These are phyloP conservation scores for Pseudorectes ferrugineus DNA, from an alignment of 2,113 vertebrate genomes.

Conservation along the genomic window DNA sequence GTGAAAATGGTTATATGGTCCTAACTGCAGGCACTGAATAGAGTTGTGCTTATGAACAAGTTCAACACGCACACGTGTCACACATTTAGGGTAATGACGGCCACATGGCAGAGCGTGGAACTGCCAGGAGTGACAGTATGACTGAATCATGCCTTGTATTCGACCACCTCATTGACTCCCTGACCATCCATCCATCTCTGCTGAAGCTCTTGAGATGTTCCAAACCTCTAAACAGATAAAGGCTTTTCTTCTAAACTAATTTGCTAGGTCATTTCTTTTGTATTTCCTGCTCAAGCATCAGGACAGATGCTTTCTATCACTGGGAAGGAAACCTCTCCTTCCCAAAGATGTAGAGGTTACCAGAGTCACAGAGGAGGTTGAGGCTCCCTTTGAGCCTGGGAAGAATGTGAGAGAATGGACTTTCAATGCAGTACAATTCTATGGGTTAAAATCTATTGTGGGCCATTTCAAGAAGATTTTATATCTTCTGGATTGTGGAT, in stretches of 20 bases:
- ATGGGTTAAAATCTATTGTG: background rate
- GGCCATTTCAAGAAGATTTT: background rate
- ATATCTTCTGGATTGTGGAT: background rate
- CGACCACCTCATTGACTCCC: background rate
- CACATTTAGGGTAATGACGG: background rate
- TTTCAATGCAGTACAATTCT: background rate
- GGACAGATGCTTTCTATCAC: background rate
- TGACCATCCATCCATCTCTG: background rate
- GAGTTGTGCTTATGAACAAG: background rate
- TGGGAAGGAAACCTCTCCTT: conserved; percentile 2
- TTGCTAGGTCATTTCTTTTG: background rate
- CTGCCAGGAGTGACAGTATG: background rate
- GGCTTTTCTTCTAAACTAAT: background rate
- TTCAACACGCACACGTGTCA: background rate
- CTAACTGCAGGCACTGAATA: background rate
- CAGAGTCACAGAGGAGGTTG: background rate
- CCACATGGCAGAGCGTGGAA: background rate
- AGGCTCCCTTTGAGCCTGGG: background rate
- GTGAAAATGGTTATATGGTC: background rate
- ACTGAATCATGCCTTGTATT: background rate
- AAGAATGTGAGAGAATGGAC: background rate
- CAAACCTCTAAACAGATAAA: background rate
- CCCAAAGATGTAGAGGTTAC: background rate
- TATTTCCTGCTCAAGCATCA: background rate
- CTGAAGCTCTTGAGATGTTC: conserved; percentile 4